A percentile compares a stretch with the other conserved stretches of the same genome.
These are phyloP conservation scores for Aplodontia rufa DNA, from an alignment of 2,113 vertebrate species.

Conservation along the genomic window DNA sequence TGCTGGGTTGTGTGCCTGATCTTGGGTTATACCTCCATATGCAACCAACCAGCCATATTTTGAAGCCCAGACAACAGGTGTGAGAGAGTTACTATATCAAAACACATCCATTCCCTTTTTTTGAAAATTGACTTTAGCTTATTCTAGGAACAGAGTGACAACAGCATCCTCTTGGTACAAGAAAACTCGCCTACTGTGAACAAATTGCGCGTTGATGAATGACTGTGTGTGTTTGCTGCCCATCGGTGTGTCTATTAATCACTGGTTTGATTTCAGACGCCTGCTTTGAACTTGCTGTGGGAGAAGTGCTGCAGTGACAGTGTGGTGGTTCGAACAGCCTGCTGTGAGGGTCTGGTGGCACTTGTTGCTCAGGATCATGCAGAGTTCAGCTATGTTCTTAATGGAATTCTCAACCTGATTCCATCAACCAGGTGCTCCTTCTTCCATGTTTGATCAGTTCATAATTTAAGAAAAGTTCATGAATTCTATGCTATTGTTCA, in stretches of 20 bases:
- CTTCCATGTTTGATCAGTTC: neutral
- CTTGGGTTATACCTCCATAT: neutral
- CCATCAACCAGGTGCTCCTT: constrained; percentile 92
- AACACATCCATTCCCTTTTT: neutral
- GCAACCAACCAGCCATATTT: neutral
- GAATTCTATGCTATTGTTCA: neutral
- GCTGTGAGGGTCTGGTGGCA: constrained; percentile 92
- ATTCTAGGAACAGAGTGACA: neutral
- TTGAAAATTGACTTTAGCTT: neutral
- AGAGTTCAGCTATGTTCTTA: constrained; percentile 90
- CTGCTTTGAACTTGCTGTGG: constrained; percentile 93
- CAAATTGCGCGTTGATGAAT: neutral
- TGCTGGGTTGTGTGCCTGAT: neutral
- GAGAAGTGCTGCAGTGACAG: constrained; percentile 92
- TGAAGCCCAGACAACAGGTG: neutral
- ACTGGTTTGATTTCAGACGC: constrained; percentile 85
- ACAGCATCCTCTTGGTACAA: neutral
- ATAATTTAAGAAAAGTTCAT: neutral
- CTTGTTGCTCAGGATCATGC: constrained; percentile 93
- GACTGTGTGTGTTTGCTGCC: neutral
- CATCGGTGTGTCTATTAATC: neutral
- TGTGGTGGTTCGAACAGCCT: constrained; percentile 88
- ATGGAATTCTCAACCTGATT: constrained; percentile 92
- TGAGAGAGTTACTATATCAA: neutral
- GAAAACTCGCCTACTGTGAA: neutral